Evolutionary conservation across 1,140 invertebrate species (phyloP).

Genomic region (Diprion similis): DNA sequence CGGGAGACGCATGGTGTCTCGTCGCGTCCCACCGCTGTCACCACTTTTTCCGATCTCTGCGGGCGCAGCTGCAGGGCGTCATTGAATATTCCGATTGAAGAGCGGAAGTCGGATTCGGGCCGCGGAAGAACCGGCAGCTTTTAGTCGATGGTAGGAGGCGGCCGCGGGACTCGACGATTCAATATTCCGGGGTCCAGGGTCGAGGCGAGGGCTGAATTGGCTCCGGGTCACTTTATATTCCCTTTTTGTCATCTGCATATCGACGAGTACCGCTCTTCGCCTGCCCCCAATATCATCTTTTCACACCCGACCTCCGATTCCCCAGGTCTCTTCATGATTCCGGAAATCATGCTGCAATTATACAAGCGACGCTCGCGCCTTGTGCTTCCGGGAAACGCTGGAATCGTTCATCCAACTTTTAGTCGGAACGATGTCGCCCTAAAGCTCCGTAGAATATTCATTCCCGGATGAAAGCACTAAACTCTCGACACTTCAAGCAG

Average conservation of each 20-base stretch:
- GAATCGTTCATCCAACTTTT: background rate
- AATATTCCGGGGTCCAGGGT: slow-evolving; percentile 30
- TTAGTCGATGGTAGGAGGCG: slow-evolving; percentile 24
- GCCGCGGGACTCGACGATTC: slow-evolving; percentile 27
- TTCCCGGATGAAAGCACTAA: background rate
- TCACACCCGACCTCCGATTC: background rate
- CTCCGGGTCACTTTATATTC: slow-evolving; percentile 19
- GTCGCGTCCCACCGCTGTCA: background rate
- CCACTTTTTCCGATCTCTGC: slow-evolving; percentile 18
- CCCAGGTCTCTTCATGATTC: background rate
- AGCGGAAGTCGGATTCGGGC: slow-evolving; percentile 20
- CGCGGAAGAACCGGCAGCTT: slow-evolving; percentile 24
- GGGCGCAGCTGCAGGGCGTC: slow-evolving; percentile 24
- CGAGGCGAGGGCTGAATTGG: slow-evolving; percentile 8
- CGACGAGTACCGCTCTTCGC: slow-evolving; percentile 25
- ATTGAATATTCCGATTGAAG: slow-evolving; percentile 31
- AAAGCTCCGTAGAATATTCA: background rate
- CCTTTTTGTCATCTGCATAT: slow-evolving; percentile 37
- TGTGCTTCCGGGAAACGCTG: background rate
- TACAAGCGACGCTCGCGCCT: background rate
- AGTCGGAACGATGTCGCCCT: background rate
- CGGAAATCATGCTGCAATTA: background rate
- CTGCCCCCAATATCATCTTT: slow-evolving; percentile 30
- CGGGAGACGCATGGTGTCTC: background rate
- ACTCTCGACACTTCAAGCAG: background rate